Percentiles rank a stretch among this genome's conserved stretches.
Evolutionary conservation across 2,113 vertebrate genomes (phyloP).

Genomic region (Merops nubicus): DNA sequence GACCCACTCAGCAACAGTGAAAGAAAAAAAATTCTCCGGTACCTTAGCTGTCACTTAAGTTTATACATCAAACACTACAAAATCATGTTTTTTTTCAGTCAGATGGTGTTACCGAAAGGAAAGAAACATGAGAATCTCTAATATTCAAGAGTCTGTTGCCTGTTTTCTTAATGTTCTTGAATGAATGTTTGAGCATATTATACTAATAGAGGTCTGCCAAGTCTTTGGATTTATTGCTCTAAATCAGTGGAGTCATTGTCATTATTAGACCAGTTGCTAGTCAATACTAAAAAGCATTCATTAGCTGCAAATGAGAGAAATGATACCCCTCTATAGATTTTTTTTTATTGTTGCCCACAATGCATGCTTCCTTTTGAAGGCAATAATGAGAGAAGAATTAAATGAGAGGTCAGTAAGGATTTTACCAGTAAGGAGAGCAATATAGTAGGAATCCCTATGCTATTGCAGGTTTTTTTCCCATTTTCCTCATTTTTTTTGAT

Average conservation of each 20-base stretch:
- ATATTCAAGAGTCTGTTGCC: not conserved
- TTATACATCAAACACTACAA: not conserved
- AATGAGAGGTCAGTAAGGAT: slow-evolving; percentile 51
- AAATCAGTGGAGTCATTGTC: slow-evolving; percentile 68
- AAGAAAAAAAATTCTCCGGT: not conserved
- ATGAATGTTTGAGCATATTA: slow-evolving; percentile 68
- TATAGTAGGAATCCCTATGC: not conserved
- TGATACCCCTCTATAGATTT: slow-evolving; percentile 61
- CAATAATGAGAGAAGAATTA: slow-evolving; percentile 62
- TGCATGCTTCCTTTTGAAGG: slow-evolving; percentile 57
- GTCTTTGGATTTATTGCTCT: slow-evolving; percentile 70
- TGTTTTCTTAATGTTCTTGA: slow-evolving; percentile 66
- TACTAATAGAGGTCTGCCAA: slow-evolving; percentile 50
- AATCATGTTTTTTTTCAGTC: not conserved
- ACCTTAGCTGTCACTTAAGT: slow-evolving; percentile 26
- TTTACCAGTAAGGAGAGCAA: not conserved
- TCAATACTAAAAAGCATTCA: slow-evolving; percentile 71
- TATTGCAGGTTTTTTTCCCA: not conserved
- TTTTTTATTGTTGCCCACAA: slow-evolving; percentile 67
- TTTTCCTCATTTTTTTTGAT: not conserved
- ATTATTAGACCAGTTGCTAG: slow-evolving; percentile 63
- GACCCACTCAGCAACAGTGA: not conserved
- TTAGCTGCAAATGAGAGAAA: slow-evolving; percentile 74
- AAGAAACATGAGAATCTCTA: slow-evolving; percentile 38
- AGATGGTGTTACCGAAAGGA: not conserved